A percentile compares a stretch with the other conserved stretches of the same genome.
phyloP scores from a whole-genome alignment of 2,113 vertebrate species.

The Phaethornis superciliosus region DNA sequence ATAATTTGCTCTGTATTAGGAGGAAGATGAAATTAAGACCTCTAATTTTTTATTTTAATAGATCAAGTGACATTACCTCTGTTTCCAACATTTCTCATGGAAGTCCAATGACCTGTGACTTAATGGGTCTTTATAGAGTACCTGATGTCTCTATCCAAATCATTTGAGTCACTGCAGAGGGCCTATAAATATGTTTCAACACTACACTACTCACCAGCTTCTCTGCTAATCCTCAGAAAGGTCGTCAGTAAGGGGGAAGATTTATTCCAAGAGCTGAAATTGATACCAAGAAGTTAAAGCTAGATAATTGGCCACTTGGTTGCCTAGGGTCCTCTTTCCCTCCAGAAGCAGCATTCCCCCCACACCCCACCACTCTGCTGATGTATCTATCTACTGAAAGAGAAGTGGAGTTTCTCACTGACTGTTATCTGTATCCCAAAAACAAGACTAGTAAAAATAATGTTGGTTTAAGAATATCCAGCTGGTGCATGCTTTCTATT shows the following conservation, averaged over 20 bases:
- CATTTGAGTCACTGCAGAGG: not conserved
- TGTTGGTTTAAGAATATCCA: not conserved
- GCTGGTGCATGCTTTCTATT: not conserved
- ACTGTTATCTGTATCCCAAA: not conserved
- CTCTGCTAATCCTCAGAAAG: conserved; percentile 33
- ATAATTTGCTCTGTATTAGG: not conserved
- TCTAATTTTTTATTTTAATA: not conserved
- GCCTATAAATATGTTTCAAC: not conserved
- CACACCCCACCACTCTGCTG: not conserved
- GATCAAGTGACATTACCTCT: not conserved
- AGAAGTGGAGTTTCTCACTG: not conserved
- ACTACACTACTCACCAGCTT: not conserved
- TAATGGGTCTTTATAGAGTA: not conserved
- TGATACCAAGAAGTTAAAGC: conserved; percentile 29
- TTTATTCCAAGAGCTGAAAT: conserved; percentile 39
- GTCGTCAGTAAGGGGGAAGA: not conserved
- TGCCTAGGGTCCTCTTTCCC: not conserved
- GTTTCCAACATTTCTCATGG: not conserved
- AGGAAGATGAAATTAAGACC: not conserved
- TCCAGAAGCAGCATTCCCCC: not conserved
- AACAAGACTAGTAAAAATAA: not conserved
- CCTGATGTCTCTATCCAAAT: not conserved
- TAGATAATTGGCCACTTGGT: not conserved
- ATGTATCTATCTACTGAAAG: not conserved
- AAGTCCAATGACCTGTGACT: not conserved